phyloP scores from a whole-genome alignment of 2,113 vertebrate species.

The Salminus brasiliensis region DNA sequence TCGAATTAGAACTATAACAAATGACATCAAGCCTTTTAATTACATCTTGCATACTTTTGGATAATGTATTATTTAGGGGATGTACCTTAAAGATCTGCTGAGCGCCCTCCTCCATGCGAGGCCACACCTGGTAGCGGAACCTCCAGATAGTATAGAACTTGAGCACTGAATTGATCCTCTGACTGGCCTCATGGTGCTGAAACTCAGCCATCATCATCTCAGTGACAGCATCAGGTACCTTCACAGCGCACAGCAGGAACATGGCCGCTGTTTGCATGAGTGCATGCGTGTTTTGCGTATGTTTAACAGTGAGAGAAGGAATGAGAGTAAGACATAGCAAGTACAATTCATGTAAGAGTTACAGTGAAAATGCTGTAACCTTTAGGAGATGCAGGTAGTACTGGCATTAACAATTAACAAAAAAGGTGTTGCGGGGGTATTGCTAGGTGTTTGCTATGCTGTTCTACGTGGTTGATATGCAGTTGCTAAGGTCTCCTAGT shows the following conservation, averaged over 20 bases:
- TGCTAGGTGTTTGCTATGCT: too few relatives aligned
- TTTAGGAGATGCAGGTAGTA: too few relatives aligned
- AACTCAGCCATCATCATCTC: slow-evolving; percentile 99
- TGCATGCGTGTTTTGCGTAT: neutral
- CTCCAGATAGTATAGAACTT: slow-evolving; percentile 98
- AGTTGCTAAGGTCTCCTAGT: too few relatives aligned
- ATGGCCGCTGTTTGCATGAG: slow-evolving; percentile 84
- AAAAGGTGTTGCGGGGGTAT: too few relatives aligned
- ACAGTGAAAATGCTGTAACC: too few relatives aligned
- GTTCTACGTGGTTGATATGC: too few relatives aligned
- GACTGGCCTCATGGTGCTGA: slow-evolving; percentile 93
- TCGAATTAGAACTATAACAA: too few relatives aligned
- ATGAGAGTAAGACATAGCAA: neutral
- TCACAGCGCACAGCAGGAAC: slow-evolving; percentile 97
- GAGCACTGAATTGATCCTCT: slow-evolving; percentile 92
- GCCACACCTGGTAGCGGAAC: slow-evolving; percentile 99
- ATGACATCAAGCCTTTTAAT: too few relatives aligned
- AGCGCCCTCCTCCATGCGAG: slow-evolving; percentile 97
- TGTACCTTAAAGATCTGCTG: slow-evolving; percentile 98
- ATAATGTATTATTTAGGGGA: neutral
- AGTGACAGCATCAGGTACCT: slow-evolving; percentile 92
- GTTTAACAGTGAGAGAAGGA: neutral
- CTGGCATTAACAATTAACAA: too few relatives aligned
- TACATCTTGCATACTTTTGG: too few relatives aligned
- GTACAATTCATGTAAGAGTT: too few relatives aligned